These are phyloP conservation scores for Syngnathus acus DNA, from an alignment of 2,797 vertebrate genomes.

Conservation along the genomic window DNA sequence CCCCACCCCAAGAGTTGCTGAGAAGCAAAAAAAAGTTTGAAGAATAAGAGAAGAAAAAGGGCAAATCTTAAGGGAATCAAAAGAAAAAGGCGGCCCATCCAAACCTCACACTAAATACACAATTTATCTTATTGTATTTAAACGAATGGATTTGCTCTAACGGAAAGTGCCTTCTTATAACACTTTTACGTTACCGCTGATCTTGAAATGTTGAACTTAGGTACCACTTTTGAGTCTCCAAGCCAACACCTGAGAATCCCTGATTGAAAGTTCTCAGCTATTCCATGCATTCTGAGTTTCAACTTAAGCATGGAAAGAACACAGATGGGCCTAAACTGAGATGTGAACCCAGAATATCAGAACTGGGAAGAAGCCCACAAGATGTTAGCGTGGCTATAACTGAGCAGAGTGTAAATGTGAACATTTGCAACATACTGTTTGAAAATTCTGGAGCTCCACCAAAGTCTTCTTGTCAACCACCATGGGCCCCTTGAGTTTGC, in stretches of 20 bases:
- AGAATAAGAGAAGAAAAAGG: background rate
- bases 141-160: too few relatives aligned
- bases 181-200: too few relatives aligned
- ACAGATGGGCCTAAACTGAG: too few relatives aligned
- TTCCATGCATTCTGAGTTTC: too few relatives aligned
- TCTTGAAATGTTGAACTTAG: too few relatives aligned
- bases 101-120: background rate
- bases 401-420: background rate
- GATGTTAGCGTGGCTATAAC: too few relatives aligned
- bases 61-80: background rate
- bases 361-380: too few relatives aligned
- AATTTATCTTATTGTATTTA: background rate
- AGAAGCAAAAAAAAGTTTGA: conserved; percentile 41
- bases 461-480: conserved; percentile 86
- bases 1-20: conserved; percentile 30
- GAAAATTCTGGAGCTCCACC: conserved; percentile 89
- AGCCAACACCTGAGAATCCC: too few relatives aligned
- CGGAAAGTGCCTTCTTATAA: too few relatives aligned
- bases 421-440: conserved; percentile 75
- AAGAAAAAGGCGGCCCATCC: background rate
- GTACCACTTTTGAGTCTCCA: background rate
- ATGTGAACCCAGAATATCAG: too few relatives aligned
- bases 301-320: too few relatives aligned
- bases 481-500: conserved; percentile 81
- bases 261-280: too few relatives aligned